Base-by-base conservation (phyloP, 2,888 invertebrate genomes). In the Epistrophe eligans region DNA sequence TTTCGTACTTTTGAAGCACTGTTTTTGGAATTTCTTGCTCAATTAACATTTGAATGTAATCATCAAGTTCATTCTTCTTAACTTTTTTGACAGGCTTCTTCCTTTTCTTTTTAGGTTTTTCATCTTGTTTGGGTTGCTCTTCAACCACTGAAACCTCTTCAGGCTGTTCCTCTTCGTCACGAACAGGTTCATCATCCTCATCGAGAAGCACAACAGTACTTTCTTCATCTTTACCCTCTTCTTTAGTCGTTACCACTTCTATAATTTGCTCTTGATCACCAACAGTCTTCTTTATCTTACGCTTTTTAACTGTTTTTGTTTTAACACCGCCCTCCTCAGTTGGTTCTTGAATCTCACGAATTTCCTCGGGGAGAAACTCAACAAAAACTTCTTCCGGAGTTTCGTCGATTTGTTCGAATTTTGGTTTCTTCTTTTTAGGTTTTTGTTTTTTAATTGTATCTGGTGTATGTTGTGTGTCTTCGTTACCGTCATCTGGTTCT, bases 21-120 rank as follows among this genome's bases (percentile, higher is more conserved):
- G 93, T 92, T 89, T 93, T 93, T 13, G 92, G 91, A 84, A 93
- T 93, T 89, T 93, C 93, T 88, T 92, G 91, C 74, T 93, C 91
- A 71, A 93, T 92, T 4, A 93, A 88, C 80, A 92, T 91, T 76
- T 92, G 91, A 73, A 93, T 92, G 45, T 93, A 93, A 1, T 92
- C 92, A 80, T 93, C 92, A 60, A 92, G 89, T 28, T 93, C 92
- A 89, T 91, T 91, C 32, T 90, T 90, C 43, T 92, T 92, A 28
- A 91, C 88, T 35, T 91, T 89, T 45, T 91, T 92, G 4, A 90
- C 89, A 3, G 89, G 64, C 40, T 90, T 90, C 64, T 91, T 92
- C 77, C 91, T 92, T 85, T 91, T 90, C 67, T 90, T 89, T 48
- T 83, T 83, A 28, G 88, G 88, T 67, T 88, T 88, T n/a, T 84